phyloP scores from a whole-genome alignment of 1,140 invertebrate genomes.

The Drosophila sp. region DNA sequence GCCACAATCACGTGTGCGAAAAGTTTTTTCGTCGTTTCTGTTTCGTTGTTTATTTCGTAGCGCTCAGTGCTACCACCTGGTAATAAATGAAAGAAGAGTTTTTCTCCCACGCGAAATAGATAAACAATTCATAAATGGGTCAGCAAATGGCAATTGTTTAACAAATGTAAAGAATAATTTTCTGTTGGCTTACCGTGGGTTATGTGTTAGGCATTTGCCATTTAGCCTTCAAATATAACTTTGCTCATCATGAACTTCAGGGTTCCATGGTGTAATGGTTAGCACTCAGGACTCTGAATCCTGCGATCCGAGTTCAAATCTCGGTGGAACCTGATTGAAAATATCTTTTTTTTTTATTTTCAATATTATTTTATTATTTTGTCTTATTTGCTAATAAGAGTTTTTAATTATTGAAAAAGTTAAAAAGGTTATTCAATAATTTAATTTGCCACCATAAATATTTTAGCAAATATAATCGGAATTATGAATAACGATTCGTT shows the following conservation, averaged over 20 bases:
- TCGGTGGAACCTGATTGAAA: constrained; percentile 86
- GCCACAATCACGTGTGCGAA: constrained; percentile 7
- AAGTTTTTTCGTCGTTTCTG: background rate
- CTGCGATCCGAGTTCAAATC: constrained; percentile 94
- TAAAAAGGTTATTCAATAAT: too few relatives aligned
- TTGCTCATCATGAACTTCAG: background rate
- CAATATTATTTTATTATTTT: background rate
- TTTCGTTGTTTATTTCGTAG: too few relatives aligned
- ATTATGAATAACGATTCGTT: too few relatives aligned
- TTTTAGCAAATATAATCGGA: too few relatives aligned
- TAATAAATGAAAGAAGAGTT: background rate
- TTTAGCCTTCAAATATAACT: constrained; percentile 1
- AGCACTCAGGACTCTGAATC: constrained; percentile 96
- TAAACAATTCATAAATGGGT: background rate
- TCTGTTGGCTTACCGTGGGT: background rate
- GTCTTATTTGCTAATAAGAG: too few relatives aligned
- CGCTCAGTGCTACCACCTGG: too few relatives aligned
- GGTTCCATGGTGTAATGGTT: constrained; percentile 93
- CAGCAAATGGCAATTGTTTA: background rate
- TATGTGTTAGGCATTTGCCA: background rate
- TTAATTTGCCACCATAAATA: too few relatives aligned
- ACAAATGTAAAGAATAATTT: background rate
- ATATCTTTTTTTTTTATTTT: background rate
- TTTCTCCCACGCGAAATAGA: background rate
- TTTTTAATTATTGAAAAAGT: too few relatives aligned